phyloP scores from a whole-genome alignment of 1,140 invertebrate genomes.

The Bombus pascuorum region DNA sequence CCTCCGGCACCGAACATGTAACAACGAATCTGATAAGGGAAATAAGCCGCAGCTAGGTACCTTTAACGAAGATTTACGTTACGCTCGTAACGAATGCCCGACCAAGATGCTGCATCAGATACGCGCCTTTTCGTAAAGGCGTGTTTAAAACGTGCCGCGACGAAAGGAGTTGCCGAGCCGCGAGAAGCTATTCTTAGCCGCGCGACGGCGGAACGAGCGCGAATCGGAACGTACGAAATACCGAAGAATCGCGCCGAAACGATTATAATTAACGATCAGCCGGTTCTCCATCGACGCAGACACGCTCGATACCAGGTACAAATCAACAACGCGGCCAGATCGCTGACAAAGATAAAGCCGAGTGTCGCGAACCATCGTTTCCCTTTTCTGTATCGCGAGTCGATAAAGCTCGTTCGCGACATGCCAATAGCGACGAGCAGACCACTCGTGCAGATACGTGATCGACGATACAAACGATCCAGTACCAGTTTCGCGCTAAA shows the following conservation, averaged over 20 bases:
- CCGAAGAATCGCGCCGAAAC: neutral
- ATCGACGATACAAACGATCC: neutral
- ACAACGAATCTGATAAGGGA: conserved; percentile 43
- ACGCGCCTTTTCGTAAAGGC: neutral
- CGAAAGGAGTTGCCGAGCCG: neutral
- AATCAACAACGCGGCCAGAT: conserved; percentile 19
- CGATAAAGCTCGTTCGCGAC: conserved; percentile 7
- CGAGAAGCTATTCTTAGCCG: neutral
- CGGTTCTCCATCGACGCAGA: neutral
- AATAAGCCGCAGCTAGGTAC: conserved; percentile 12
- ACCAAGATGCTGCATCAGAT: neutral
- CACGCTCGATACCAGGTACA: neutral
- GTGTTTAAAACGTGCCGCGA: neutral
- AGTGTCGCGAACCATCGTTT: conserved; percentile 22
- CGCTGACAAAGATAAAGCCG: neutral
- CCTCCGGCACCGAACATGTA: conserved; percentile 29
- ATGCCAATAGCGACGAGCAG: neutral
- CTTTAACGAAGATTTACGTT: conserved; percentile 29
- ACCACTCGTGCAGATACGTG: neutral
- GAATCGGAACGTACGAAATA: conserved; percentile 1
- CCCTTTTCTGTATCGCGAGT: conserved; percentile 11
- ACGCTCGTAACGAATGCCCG: neutral
- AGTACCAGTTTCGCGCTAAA: neutral
- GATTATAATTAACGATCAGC: conserved; percentile 36
- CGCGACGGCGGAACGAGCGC: neutral